Evolutionary conservation across 2,797 vertebrate species (phyloP), one percentile per base, ranked within the genome.

Genomic region (Ciconia nigra): DNA sequence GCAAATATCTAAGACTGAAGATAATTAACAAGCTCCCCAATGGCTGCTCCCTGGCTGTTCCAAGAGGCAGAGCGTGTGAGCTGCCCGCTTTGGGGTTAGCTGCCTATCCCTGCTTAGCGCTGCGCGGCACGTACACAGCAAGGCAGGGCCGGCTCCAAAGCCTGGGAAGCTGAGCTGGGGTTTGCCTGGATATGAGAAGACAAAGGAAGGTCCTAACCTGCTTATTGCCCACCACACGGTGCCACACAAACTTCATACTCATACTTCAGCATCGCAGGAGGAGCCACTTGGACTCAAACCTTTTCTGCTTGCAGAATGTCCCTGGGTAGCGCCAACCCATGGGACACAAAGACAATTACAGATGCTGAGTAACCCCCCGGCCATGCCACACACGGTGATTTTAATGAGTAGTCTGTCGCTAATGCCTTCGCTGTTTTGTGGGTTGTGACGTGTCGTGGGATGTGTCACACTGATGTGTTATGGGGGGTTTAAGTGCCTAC

Each of bases 121-220:
- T n/a, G 8, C 2, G 0, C n/a, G 59, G 39, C 16, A 25, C 0
- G 0, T 5, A 29, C 58, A 19, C 55, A 47, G 66, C 41, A 46
- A 46, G 4, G 42, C 42, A 63, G 29, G 22, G 19, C 16, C 1
- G 1, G 33, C 28, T 63, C 41, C 20, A 25, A 49, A 24, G 5
- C 37, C 47, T 33, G 33, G 49, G 57, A 59, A 52, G 42, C 33
- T 58, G 46, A 66, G 57, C 25, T 71, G 67, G n/a, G 25, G 1
- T 52, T 76, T 25, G 2, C 26, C 41, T 21, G 16, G 31, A 1
- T 13, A 5, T 9, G 21, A 61, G 35, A 42, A 55, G n/a, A 33
- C 7, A 28, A 49, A 63, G 44, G 19, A 57, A 46, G 13, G 18
- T 62, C 87, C 28, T 46, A 57, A 55, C 11, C 6, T 4, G 14